A percentile compares a stretch with the other conserved stretches of the same genome.
These are phyloP conservation scores for Pampus argenteus DNA, from an alignment of 2,797 vertebrate genomes.

Conservation along the genomic window DNA sequence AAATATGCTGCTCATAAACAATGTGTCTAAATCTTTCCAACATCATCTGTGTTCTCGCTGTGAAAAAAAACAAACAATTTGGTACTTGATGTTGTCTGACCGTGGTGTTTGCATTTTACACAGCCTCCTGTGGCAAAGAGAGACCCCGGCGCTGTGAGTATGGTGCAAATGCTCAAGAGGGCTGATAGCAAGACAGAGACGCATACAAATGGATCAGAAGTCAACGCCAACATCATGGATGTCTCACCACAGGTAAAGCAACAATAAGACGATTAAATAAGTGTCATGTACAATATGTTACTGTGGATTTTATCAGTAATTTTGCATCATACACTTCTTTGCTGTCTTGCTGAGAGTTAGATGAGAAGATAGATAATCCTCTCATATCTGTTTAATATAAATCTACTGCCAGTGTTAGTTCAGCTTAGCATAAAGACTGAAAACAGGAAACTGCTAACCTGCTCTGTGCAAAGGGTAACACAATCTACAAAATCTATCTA, in stretches of 20 bases:
- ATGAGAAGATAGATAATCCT: background rate
- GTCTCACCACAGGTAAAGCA: constrained; percentile 83
- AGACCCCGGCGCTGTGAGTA: constrained; percentile 81
- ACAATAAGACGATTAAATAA: background rate
- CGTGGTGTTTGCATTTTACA: constrained; percentile 47
- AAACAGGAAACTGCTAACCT: no score
- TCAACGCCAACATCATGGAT: constrained; percentile 67
- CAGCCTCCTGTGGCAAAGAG: constrained; percentile 87
- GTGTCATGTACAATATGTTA: background rate
- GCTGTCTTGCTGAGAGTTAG: background rate
- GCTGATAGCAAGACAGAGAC: constrained; percentile 80
- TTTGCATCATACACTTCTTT: background rate
- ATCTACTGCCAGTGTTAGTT: background rate
- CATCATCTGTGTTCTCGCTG: background rate
- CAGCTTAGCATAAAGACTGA: constrained; percentile 5
- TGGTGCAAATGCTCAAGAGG: constrained; percentile 86
- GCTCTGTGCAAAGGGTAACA: no score
- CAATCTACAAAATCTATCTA: no score
- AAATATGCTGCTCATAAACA: background rate
- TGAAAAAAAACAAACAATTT: background rate
- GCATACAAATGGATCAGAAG: constrained; percentile 82
- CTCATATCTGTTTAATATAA: background rate
- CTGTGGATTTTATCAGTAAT: background rate
- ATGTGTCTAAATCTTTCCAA: rapidly evolving
- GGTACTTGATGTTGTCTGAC: constrained; percentile 12